phyloP scores from a whole-genome alignment of 2,113 vertebrate genomes.

The Clarias batrachus region DNA sequence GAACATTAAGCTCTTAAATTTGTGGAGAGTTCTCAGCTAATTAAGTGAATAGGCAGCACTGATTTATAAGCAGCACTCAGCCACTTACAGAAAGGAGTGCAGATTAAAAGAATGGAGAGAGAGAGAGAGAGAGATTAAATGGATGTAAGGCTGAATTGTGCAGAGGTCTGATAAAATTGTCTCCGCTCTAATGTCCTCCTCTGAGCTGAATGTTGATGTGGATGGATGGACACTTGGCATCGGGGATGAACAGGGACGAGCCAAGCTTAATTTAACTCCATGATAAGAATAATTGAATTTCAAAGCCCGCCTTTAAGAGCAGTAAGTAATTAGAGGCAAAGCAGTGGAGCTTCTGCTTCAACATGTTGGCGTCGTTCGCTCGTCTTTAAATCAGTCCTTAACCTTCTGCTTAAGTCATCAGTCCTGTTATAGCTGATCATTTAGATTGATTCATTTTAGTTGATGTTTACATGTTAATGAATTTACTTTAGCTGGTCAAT shows the following conservation, averaged over 20 bases:
- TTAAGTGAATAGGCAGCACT: slow-evolving; percentile 29
- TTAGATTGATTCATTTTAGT: background rate
- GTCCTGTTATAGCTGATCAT: background rate
- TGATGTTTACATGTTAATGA: background rate
- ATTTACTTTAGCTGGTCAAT: background rate
- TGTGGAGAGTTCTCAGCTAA: slow-evolving; percentile 39
- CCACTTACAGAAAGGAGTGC: slow-evolving; percentile 24
- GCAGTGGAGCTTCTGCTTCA: background rate
- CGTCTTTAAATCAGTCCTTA: background rate
- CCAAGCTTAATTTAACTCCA: background rate
- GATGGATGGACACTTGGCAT: slow-evolving; percentile 52
- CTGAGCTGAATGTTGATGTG: slow-evolving; percentile 44
- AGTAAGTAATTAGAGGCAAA: background rate
- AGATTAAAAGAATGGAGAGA: slow-evolving; percentile 15
- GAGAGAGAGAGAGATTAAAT: slow-evolving; percentile 49
- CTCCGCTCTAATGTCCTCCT: slow-evolving; percentile 54
- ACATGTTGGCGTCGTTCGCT: background rate
- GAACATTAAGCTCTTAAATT: slow-evolving; percentile 4
- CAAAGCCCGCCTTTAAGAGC: background rate
- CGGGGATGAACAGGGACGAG: background rate
- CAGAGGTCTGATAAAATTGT: slow-evolving; percentile 52
- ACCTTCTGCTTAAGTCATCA: background rate
- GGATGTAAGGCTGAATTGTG: slow-evolving; percentile 63
- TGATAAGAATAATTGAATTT: background rate
- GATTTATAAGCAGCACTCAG: slow-evolving; percentile 39